Evolutionary conservation across 2,888 invertebrate species (phyloP), one percentile per base, ranked within the genome.

Genomic region (Hirtodrosophila alboralis): DNA sequence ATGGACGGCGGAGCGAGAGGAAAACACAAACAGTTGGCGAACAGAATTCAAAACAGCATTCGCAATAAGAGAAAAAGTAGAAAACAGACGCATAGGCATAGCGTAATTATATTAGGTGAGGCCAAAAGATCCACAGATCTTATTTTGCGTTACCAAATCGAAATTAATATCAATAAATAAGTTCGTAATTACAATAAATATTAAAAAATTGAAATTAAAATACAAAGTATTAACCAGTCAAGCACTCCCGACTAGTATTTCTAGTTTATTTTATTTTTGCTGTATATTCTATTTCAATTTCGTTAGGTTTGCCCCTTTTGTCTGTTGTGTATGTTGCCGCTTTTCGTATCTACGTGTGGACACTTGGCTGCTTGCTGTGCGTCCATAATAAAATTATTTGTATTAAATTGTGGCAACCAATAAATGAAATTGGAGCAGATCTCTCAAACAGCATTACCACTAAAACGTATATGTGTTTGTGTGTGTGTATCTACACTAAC

Each of bases 391-490:
- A 64, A 76, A 84, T 85, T 83, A 86, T 85, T 76, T 84, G 68
- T 77, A 84, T 87, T 71, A 75, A 87, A 86, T 84, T 85, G 76
- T 79, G 84, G 75, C 67, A 74, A 60, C 58, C 73, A 79, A 79
- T 75, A 74, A 68, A 77, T 57, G 45, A 52, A 78, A 85, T 75
- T 74, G 62, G 62, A 65, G 60, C 59, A 66, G 47, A 48, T 69
- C 59, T 54, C 38, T 36, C 41, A 56, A n/a, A 45, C 64, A 63
- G 59, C 44, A 74, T 62, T 68, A 41, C 44, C 51, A 60, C 53
- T 28, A n/a, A n/a, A n/a, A 33, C 41, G 37, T 47, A 38, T 27
- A 41, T 51, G 26, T 21, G 8, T 8, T 23, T 8, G 23, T 23
- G n/a, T n/a, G 12, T 6, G n/a, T n/a, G 34, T 10, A 28, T 12